Evolutionary conservation across 2,113 vertebrate species (phyloP).

Genomic region (Rafetus swinhoei): DNA sequence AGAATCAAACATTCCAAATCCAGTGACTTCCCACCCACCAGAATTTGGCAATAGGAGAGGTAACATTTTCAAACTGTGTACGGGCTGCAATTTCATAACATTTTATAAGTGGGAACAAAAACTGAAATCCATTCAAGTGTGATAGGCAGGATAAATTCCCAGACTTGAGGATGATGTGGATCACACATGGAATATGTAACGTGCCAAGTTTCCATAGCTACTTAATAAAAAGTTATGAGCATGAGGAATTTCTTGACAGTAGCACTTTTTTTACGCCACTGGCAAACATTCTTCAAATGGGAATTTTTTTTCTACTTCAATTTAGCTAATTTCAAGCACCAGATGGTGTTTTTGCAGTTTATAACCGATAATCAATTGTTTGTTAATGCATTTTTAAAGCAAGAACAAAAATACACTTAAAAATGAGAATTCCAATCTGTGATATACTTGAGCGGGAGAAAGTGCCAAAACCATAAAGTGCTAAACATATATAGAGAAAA

Average conservation of each 20-base stretch:
- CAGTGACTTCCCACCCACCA: too few species aligned
- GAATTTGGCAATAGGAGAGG: too few species aligned
- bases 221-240: constrained; percentile 53
- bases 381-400: constrained; percentile 76
- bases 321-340: constrained; percentile 66
- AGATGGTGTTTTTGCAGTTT: constrained; percentile 82
- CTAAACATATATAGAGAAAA: neutral
- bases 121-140: neutral
- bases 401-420: constrained; percentile 68
- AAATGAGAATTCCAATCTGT: constrained; percentile 61
- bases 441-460: constrained; percentile 29
- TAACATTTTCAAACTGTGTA: neutral
- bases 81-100: rapidly evolving
- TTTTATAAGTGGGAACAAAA: rapidly evolving
- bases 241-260: neutral
- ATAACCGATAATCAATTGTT: constrained; percentile 81
- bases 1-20: too few species aligned
- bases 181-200: constrained; percentile 55
- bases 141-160: neutral
- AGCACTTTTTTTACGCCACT: neutral
- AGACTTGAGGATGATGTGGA: neutral
- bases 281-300: constrained; percentile 22
- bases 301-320: constrained; percentile 4
- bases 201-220: constrained; percentile 44
- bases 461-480: constrained; percentile 10